Base-by-base conservation (phyloP, 2,113 vertebrate genomes). In the Martes martes region DNA sequence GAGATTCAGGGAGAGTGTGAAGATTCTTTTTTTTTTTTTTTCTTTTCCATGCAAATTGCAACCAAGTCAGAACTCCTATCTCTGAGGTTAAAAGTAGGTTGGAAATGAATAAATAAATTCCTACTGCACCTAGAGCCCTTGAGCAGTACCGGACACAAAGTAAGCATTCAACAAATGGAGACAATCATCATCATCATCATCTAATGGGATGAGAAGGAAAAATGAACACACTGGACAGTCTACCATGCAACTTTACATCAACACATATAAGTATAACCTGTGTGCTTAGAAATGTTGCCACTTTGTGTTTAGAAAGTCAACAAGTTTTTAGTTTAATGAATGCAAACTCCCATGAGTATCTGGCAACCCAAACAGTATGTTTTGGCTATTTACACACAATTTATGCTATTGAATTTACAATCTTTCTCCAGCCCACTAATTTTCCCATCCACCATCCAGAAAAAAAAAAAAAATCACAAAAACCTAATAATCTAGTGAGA, bases 281-380 rank as follows among this genome's bases (percentile, higher is more conserved):
- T 47, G 16, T 90, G 33, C 78, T 89, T 79, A 65, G 33, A 96
- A 89, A 19, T 67, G 36, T 89, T 78, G 50, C 2, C 76, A 84
- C 24, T 97, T 98, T 93, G 18, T 55, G 82, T 85, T 89, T 91
- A 74, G 45, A 92, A 92, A 24, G 24, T 4, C 95, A 33, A 84
- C 39, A 84, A 74, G 2, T 57, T 80, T 61, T 73, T 89, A 78
- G 45, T 82, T 92, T 92, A 95, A 89, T 65, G 14, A 84, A 87
- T 52, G 13, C 19, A 79, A 65, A 74, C n/a, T 86, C 24, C 18
- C 69, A 14, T 82, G 31, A 33, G 9, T 33, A 3, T 83, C 79
- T 83, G 50, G 50, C 59, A 87, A 78, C 13, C 71, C n/a, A 80
- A 71, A 94, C 2, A 69, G 31, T 33, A 50, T 55, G 57, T 23